Percentiles rank a stretch among this genome's conserved stretches.
phyloP scores from a whole-genome alignment of 2,888 invertebrate species.

The Rotaria magnacalcarata region DNA sequence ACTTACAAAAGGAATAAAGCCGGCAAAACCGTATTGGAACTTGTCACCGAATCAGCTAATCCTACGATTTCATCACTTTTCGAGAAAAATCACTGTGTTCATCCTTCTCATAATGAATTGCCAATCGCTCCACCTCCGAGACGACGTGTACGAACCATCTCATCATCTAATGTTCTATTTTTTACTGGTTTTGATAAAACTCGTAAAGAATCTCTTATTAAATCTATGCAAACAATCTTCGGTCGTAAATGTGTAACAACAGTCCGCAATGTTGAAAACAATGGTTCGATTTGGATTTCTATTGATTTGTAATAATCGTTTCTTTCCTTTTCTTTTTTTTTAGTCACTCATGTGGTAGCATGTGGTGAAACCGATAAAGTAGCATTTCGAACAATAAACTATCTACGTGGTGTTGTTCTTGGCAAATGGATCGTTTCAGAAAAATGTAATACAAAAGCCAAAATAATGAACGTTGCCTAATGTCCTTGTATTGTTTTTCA shows the following conservation, averaged over 20 bases:
- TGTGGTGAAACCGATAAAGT: neutral
- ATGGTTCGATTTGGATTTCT: neutral
- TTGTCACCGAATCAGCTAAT: neutral
- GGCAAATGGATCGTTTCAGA: conserved; percentile 25
- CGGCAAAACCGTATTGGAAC: neutral
- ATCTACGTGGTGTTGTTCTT: conserved; percentile 21
- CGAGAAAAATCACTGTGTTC: neutral
- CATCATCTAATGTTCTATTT: neutral
- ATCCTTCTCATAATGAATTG: neutral
- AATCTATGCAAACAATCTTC: neutral
- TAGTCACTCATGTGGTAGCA: neutral
- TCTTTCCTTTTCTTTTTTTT: no score
- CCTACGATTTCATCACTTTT: neutral
- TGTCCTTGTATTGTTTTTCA: neutral
- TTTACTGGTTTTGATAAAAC: conserved; percentile 29
- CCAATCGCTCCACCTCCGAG: neutral
- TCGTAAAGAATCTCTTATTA: neutral
- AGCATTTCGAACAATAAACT: conserved; percentile 22
- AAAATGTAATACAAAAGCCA: neutral
- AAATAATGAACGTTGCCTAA: neutral
- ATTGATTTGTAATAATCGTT: neutral
- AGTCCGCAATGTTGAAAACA: neutral
- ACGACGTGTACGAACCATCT: neutral
- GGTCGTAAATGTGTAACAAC: neutral
- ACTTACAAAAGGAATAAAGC: neutral